phyloP scores from a whole-genome alignment of 2,113 vertebrate species.

The Tylochromis polylepis region DNA sequence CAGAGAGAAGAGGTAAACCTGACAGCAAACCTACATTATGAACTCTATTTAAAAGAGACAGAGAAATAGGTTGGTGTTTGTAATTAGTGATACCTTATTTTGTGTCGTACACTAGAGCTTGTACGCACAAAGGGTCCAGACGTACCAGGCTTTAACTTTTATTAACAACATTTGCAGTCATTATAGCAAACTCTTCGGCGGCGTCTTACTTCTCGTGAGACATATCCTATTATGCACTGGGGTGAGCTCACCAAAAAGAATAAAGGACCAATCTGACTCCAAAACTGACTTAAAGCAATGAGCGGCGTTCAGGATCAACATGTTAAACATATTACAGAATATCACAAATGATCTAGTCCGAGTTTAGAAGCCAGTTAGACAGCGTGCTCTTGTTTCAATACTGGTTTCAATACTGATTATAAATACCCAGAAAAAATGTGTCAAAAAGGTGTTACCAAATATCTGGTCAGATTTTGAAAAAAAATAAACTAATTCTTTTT shows the following conservation, averaged over 20 bases:
- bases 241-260: rapidly evolving
- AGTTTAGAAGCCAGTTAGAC: too few relatives aligned
- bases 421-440: too few relatives aligned
- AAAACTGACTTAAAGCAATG: background rate
- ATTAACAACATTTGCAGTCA: background rate
- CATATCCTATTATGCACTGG: background rate
- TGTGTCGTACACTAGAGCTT: rapidly evolving
- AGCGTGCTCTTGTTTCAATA: too few relatives aligned
- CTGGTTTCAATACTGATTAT: too few relatives aligned
- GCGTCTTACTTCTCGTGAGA: background rate
- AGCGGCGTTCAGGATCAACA: background rate
- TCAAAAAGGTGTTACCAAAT: too few relatives aligned
- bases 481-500: too few relatives aligned
- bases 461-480: too few relatives aligned
- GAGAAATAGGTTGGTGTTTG: background rate
- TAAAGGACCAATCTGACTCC: background rate
- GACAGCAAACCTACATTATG: background rate
- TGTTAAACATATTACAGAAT: background rate
- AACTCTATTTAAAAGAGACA: background rate
- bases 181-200: background rate
- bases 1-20: slow-evolving; percentile 21
- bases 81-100: background rate
- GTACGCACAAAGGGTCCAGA: background rate
- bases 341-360: too few relatives aligned
- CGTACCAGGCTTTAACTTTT: background rate